Evolutionary conservation across 2,888 invertebrate genomes (phyloP).

Genomic region (Diaperis boleti): DNA sequence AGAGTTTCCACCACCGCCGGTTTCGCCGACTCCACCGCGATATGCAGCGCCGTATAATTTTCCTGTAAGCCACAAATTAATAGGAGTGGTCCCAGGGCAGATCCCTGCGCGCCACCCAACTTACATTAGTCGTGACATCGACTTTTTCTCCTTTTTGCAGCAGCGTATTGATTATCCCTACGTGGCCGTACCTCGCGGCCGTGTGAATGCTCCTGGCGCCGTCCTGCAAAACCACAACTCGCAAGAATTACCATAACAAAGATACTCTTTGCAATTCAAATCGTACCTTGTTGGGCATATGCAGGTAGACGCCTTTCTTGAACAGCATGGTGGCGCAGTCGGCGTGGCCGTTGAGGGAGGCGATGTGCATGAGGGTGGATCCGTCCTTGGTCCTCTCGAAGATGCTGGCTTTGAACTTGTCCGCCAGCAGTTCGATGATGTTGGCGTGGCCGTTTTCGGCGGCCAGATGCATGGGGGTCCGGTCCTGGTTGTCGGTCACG

Average conservation of each 20-base stretch:
- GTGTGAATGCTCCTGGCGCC: conserved; percentile 98
- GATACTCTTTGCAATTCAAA: conserved; percentile 14
- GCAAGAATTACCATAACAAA: conserved; percentile 29
- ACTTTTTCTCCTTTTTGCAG: conserved; percentile 97
- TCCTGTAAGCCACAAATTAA: conserved; percentile 72
- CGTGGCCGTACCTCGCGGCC: conserved; percentile 96
- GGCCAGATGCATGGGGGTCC: conserved; percentile 97
- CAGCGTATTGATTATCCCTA: conserved; percentile 95
- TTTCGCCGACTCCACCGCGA: conserved; percentile 95
- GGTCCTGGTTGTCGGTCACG: conserved; percentile 95
- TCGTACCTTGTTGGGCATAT: conserved; percentile 96
- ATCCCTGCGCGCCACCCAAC: conserved; percentile 50
- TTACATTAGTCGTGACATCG: conserved; percentile 93
- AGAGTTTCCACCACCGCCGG: conserved; percentile 96
- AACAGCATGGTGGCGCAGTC: conserved; percentile 98
- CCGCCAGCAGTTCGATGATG: conserved; percentile 94
- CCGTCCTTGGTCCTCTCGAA: conserved; percentile 98
- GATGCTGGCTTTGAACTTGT: conserved; percentile 98
- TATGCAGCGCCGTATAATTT: conserved; percentile 97
- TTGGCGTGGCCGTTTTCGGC: conserved; percentile 97
- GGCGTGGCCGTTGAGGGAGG: conserved; percentile 96
- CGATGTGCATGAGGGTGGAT: conserved; percentile 98
- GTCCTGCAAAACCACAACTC: conserved; percentile 70
- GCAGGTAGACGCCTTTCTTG: conserved; percentile 97
- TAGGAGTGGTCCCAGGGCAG: not conserved